Conservation (phyloP, 2,113 vertebrate genomes). For the Meles meles region DNA sequence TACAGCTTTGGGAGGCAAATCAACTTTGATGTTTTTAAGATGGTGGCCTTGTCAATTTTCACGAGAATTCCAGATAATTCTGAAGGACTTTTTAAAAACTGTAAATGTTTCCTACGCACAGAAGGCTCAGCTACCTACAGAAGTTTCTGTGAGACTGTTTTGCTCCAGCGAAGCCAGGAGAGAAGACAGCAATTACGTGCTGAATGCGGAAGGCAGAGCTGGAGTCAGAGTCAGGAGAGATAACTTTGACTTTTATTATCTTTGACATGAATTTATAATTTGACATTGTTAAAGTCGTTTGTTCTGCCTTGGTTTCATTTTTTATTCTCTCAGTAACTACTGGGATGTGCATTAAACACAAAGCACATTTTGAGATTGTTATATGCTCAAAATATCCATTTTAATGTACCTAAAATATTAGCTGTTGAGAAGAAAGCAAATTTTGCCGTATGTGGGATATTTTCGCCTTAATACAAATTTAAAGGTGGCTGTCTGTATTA, state of each 20-base stretch:
- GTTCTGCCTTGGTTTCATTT: neutral
- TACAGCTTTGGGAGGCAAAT: neutral
- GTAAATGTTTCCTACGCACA: neutral
- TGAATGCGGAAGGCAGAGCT: neutral
- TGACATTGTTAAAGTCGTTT: neutral
- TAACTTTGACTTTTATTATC: neutral
- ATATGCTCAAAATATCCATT: neutral
- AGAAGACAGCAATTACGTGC: neutral
- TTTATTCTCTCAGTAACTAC: neutral
- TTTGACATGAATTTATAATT: neutral
- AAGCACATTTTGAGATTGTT: neutral
- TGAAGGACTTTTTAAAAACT: neutral
- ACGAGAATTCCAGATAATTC: neutral
- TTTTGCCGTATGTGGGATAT: neutral
- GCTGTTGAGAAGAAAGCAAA: neutral
- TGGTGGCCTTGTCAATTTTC: neutral
- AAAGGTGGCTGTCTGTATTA: neutral
- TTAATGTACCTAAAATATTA: slow-evolving; percentile 30
- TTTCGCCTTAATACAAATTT: neutral
- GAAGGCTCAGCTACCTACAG: neutral
- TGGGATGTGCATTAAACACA: neutral
- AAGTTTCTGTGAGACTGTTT: neutral
- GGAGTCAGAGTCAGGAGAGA: neutral
- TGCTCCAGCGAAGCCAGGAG: neutral
- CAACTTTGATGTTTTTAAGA: slow-evolving; percentile 14